A percentile compares a stretch with the other conserved stretches of the same genome.
Evolutionary conservation across 2,888 invertebrate genomes (phyloP).

Genomic region (Rhamphomyia laevipes): DNA sequence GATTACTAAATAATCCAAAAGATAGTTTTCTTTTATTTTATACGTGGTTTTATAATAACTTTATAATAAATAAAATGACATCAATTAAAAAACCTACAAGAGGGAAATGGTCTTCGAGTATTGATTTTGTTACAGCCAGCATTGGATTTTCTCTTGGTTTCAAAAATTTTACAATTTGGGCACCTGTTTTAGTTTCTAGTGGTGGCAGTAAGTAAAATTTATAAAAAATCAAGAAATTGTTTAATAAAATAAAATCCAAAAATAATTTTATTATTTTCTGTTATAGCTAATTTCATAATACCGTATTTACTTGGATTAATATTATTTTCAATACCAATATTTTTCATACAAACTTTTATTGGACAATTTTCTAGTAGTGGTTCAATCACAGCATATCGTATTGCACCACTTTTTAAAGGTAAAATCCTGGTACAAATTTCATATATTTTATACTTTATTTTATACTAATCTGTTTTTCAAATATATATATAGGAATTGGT

Average conservation of each 20-base stretch:
- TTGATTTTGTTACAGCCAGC: constrained; percentile 7
- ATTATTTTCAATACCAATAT: constrained; percentile 47
- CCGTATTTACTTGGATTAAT: neutral
- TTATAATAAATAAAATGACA: too few species aligned
- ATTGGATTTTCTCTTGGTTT: constrained; percentile 1
- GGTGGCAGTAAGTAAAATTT: neutral
- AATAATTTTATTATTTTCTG: neutral
- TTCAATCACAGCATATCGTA: constrained; percentile 63
- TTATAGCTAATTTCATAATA: neutral
- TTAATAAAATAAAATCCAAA: neutral
- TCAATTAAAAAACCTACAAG: neutral
- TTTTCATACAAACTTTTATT: constrained; percentile 68
- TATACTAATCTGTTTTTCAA: neutral
- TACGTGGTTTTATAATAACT: too few species aligned
- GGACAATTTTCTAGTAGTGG: constrained; percentile 71
- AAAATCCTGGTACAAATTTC: constrained; percentile 9
- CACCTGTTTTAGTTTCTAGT: neutral
- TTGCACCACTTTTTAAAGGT: constrained; percentile 76
- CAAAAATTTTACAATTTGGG: neutral
- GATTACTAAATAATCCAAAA: too few species aligned
- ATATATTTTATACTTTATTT: neutral
- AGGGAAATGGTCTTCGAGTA: constrained; percentile 4
- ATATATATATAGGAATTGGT: constrained; percentile 82
- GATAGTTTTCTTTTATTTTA: too few species aligned
- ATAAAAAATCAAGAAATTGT: too few species aligned